These are phyloP conservation scores for Mobula birostris DNA, from an alignment of 2,113 vertebrate species.

Conservation along the genomic window DNA sequence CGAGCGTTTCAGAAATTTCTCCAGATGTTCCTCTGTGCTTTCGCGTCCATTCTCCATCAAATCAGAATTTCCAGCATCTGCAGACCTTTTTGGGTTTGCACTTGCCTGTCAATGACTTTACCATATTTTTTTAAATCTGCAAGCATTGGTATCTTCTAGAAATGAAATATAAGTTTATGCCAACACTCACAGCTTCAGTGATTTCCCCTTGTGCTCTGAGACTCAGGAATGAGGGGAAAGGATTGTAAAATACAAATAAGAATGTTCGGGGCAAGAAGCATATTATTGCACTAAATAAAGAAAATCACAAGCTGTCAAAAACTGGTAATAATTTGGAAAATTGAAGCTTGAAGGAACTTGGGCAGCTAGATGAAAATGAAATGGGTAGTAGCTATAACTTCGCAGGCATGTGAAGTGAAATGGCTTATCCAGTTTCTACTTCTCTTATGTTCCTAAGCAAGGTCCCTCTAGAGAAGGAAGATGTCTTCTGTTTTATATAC, in stretches of 20 bases:
- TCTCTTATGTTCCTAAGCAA: neutral
- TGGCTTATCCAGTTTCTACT: neutral
- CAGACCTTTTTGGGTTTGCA: too few relatives aligned
- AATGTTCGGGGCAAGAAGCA: neutral
- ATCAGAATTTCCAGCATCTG: too few relatives aligned
- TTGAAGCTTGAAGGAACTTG: neutral
- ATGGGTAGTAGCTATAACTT: neutral
- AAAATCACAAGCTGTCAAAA: neutral
- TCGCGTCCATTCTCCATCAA: too few relatives aligned
- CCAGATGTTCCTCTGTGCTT: too few relatives aligned
- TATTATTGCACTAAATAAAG: neutral
- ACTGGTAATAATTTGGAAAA: neutral
- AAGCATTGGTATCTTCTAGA: neutral
- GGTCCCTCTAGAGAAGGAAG: neutral
- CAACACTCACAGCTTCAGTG: neutral
- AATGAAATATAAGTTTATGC: neutral
- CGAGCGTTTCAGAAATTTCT: too few relatives aligned
- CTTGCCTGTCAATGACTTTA: neutral
- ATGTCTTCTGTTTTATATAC: neutral
- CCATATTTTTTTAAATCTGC: neutral
- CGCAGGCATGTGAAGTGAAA: neutral
- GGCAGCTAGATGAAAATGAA: neutral
- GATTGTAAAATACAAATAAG: neutral
- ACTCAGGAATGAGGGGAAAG: neutral
- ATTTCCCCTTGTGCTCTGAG: neutral